Percentiles rank a stretch among this genome's conserved stretches.
phyloP scores from a whole-genome alignment of 2,797 vertebrate species.

The Acrossocheilus wenchowensis region DNA sequence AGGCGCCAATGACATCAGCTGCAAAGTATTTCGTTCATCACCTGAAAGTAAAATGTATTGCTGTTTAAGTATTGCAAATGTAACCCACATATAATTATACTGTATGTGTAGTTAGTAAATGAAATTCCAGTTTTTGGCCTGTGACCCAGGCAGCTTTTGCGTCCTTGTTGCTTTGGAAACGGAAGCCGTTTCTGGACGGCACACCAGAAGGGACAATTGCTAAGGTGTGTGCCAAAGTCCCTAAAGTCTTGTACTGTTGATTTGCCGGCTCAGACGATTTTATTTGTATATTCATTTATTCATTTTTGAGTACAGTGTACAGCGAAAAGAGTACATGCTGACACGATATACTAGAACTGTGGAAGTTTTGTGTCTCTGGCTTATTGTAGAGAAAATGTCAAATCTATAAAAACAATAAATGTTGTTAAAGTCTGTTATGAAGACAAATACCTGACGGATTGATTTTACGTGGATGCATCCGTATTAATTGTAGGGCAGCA shows the following conservation, averaged over 20 bases:
- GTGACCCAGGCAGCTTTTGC: not conserved
- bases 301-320: not conserved
- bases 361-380: not conserved
- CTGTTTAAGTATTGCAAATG: not conserved
- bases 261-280: not conserved
- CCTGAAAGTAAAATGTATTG: not conserved
- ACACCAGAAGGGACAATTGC: constrained; percentile 20
- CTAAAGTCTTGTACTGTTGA: not conserved
- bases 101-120: not conserved
- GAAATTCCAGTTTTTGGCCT: not conserved
- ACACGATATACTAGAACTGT: not conserved
- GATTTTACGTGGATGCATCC: not conserved
- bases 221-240: not conserved
- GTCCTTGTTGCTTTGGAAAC: constrained; percentile 37
- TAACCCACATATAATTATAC: not conserved
- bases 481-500: not conserved
- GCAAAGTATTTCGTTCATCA: not conserved
- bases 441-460: not conserved
- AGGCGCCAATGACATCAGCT: not conserved
- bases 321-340: too few species aligned
- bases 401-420: not conserved
- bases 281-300: not conserved
- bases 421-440: constrained; percentile 7
- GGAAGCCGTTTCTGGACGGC: not conserved
- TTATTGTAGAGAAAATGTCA: not conserved